Conservation (phyloP, 1,140 invertebrate genomes). For the Drosophila malerkotliana region DNA sequence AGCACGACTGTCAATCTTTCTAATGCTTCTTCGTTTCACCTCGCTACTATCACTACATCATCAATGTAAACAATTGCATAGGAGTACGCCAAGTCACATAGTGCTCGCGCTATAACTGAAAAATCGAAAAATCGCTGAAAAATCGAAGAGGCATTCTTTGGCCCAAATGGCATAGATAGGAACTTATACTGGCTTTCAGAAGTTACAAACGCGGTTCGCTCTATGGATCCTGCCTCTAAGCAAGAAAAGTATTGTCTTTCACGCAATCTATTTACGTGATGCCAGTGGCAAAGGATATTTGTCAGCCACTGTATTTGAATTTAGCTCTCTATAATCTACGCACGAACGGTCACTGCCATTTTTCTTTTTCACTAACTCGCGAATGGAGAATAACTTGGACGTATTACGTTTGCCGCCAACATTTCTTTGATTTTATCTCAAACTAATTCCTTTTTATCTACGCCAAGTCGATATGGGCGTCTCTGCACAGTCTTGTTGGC, state of each 20-base stretch:
- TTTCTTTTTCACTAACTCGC: neutral
- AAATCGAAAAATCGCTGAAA: neutral
- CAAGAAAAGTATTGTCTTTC: too few relatives aligned
- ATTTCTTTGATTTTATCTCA: too few relatives aligned
- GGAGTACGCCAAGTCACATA: neutral
- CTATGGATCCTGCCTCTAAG: neutral
- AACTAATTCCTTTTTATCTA: too few relatives aligned
- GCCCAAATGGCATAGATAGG: neutral
- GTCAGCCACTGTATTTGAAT: too few relatives aligned
- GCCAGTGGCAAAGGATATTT: too few relatives aligned
- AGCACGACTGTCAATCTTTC: slow-evolving; percentile 2
- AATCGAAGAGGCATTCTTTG: neutral
- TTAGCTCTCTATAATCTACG: neutral
- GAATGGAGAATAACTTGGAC: neutral
- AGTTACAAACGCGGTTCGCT: neutral
- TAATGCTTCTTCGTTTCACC: neutral
- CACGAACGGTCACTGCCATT: neutral
- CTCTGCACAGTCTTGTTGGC: too few relatives aligned
- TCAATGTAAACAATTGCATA: slow-evolving; percentile 2
- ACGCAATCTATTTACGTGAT: neutral
- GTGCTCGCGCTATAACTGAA: too few relatives aligned
- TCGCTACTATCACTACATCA: slow-evolving; percentile 1
- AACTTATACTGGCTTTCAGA: neutral
- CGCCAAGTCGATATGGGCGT: too few relatives aligned
- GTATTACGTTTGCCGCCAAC: neutral